Base-by-base conservation (phyloP, 2,888 invertebrate species). In the Agrotis ipsilon region DNA sequence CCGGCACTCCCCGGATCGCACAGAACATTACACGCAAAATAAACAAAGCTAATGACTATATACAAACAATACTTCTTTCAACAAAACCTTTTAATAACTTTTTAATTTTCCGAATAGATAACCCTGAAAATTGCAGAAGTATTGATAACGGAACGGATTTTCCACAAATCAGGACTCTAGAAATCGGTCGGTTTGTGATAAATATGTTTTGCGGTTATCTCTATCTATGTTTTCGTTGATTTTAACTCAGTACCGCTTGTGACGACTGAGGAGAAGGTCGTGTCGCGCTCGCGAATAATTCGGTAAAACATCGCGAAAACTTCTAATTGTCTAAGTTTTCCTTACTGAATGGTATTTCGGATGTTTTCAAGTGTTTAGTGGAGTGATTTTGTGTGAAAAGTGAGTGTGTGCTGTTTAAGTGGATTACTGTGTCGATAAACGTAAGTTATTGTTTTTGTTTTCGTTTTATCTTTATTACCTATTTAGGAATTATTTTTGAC, bases 261-360 rank as follows among this genome's bases (percentile, higher is more conserved):
- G 72, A 43, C 19, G 27, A 27, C 48, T 63, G 19, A 7, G 71
- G 1, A 52, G 24, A 51, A 64, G 69, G 84, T 59, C 73, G 86
- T 46, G 67, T 51, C 58, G 57, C 58, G 75, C 58, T 32, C 51
- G 65, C 45, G 39, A 39, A 51, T 39, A 52, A 48, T n/a, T 58
- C n/a, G 45, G 45, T 59, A 62, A 64, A 73, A 83, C 76, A 86
- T 85, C 86, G 86, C 72, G 80, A 62, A 77, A 85, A 85, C 73
- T 84, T 83, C 18, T 48, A 27, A 45, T 63, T 46, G 24, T 19
- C 45, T 32, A 39, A 27, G 45, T 65, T 57, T 14, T 64, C 19
- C 11, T 19, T 45, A 39, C 46, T 58, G 1, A 49, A n/a, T n/a
- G 24, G 18, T 59, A 60, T 51, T 64, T 61, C 65, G 62, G 39